Conservation (phyloP, 1,140 invertebrate species). For the Leptoteleia sp. region DNA sequence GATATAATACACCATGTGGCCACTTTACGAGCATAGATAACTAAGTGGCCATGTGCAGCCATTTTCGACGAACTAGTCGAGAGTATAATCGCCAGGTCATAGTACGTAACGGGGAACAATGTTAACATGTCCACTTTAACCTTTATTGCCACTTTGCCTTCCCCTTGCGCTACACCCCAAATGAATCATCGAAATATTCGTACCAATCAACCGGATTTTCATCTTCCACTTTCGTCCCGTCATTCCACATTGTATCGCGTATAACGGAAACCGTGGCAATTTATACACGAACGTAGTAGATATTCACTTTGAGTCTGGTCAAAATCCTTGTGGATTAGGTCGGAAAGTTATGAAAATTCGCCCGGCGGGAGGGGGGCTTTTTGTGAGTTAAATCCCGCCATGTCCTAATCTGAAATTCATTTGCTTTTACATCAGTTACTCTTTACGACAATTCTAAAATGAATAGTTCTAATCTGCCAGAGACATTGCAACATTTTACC, state of each 20-base stretch:
- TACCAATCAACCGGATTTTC: slow-evolving; percentile 45
- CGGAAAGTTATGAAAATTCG: slow-evolving; percentile 11
- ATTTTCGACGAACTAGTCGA: slow-evolving; percentile 43
- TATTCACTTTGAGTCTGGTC: slow-evolving; percentile 21
- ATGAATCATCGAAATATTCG: slow-evolving; percentile 60
- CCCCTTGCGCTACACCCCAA: slow-evolving; percentile 3
- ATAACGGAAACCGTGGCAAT: slow-evolving; percentile 35
- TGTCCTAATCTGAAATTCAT: no score
- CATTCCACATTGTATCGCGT: slow-evolving; percentile 31
- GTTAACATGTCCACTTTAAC: slow-evolving; percentile 60
- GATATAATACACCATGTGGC: slow-evolving; percentile 41
- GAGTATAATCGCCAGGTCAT: slow-evolving; percentile 41
- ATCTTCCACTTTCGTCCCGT: slow-evolving; percentile 41
- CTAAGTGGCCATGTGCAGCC: slow-evolving; percentile 53
- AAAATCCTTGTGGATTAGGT: neutral
- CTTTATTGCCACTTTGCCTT: slow-evolving; percentile 51
- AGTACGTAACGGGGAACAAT: slow-evolving; percentile 35
- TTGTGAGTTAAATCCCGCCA: no score
- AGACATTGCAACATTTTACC: no score
- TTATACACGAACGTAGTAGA: slow-evolving; percentile 24
- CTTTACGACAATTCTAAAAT: no score
- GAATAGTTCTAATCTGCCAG: no score
- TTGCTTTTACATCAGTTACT: no score
- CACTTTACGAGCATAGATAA: slow-evolving; percentile 43
- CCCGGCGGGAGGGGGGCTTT: neutral